Conservation (phyloP, 2,113 vertebrate genomes). For the Brachypodius melanocephalos region DNA sequence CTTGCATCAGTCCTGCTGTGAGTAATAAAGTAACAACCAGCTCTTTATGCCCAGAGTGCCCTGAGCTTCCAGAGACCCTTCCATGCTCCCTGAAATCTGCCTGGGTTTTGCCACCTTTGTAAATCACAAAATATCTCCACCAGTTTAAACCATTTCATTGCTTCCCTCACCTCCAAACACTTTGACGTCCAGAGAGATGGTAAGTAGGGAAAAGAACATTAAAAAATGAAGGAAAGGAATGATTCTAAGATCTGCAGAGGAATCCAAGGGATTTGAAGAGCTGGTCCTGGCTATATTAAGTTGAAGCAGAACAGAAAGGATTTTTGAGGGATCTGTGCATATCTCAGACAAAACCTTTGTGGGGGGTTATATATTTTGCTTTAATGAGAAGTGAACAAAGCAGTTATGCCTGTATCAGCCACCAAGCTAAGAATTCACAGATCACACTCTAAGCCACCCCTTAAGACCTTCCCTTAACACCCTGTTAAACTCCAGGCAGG, state of each 20-base stretch:
- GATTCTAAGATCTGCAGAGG: neutral
- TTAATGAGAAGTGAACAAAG: neutral
- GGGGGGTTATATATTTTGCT: fast-evolving
- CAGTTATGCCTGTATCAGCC: neutral
- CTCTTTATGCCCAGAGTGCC: neutral
- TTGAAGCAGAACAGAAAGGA: neutral
- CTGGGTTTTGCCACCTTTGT: neutral
- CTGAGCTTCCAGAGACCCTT: neutral
- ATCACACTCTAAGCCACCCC: neutral
- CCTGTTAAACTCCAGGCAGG: conserved; percentile 19
- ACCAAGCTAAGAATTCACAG: neutral
- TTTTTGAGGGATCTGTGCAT: neutral
- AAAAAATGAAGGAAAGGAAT: neutral
- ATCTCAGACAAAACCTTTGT: neutral
- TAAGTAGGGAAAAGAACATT: fast-evolving
- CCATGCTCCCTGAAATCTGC: neutral
- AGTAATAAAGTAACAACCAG: neutral
- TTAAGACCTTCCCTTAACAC: conserved; percentile 21
- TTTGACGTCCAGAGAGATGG: neutral
- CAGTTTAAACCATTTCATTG: fast-evolving
- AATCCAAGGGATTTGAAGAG: neutral
- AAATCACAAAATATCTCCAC: neutral
- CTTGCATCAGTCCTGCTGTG: neutral
- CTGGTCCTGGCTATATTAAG: neutral
- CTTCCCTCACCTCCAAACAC: neutral